These are phyloP conservation scores for Spongilla lacustris DNA, from an alignment of 37 sponge, comb jelly and placozoan species.

Conservation along the genomic window DNA sequence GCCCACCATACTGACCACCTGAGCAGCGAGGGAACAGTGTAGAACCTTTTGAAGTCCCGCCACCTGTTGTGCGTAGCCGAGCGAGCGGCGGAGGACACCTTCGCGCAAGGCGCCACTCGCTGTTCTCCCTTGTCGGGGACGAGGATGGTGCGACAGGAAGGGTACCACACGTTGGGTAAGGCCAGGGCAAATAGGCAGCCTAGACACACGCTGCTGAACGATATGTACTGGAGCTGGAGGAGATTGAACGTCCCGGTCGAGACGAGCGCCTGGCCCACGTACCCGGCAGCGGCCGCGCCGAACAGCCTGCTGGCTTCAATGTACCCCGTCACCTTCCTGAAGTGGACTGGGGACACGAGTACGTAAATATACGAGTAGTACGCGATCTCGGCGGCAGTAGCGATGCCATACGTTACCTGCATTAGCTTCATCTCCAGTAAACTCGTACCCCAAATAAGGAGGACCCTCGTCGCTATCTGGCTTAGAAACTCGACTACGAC, in stretches of 20 bases:
- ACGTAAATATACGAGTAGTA: slow-evolving; percentile 74
- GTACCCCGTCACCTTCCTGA: slow-evolving; percentile 22
- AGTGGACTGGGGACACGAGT: slow-evolving; percentile 42
- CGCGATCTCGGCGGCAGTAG: slow-evolving; percentile 61
- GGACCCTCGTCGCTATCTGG: slow-evolving; percentile 46
- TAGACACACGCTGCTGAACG: slow-evolving; percentile 35
- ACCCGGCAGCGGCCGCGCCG: slow-evolving; percentile 31
- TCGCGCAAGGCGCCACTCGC: slow-evolving; percentile 2
- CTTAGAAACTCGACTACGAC: slow-evolving; percentile 45
- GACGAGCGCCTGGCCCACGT: slow-evolving; percentile 37
- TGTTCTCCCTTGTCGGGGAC: background rate
- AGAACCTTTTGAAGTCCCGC: slow-evolving; percentile 11
- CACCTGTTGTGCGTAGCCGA: slow-evolving; percentile 1
- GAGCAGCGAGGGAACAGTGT: background rate
- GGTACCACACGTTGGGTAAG: slow-evolving; percentile 1
- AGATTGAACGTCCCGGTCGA: slow-evolving; percentile 28
- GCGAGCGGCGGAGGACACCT: background rate
- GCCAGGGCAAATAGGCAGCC: slow-evolving; percentile 26
- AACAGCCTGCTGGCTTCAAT: slow-evolving; percentile 23
- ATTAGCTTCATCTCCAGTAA: slow-evolving; percentile 34
- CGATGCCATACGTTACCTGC: slow-evolving; percentile 62
- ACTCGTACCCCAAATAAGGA: slow-evolving; percentile 43
- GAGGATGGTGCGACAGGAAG: background rate
- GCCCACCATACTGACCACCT: slow-evolving; percentile 89
- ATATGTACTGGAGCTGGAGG: slow-evolving; percentile 34